Evolutionary conservation across 2,797 vertebrate species (phyloP).

Genomic region (Karalla daura): DNA sequence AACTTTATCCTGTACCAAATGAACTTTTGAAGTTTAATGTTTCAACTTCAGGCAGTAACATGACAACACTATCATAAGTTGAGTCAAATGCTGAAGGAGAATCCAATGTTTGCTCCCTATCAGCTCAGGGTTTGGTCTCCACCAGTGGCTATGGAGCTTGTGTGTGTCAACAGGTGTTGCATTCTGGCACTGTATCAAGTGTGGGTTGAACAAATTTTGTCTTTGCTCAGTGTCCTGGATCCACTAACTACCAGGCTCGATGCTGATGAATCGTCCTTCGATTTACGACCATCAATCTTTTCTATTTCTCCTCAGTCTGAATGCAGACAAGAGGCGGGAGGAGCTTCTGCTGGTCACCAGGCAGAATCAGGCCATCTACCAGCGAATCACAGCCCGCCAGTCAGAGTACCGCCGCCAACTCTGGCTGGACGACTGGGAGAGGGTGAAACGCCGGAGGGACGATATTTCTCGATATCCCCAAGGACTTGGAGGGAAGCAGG

Average conservation of each 20-base stretch:
- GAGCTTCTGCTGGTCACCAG: constrained; percentile 68
- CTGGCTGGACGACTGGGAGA: constrained; percentile 82
- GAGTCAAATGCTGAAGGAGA: not conserved
- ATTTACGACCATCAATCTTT: too few relatives aligned
- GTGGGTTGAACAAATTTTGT: not conserved
- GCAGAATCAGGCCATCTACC: constrained; percentile 82
- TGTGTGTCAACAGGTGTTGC: not conserved
- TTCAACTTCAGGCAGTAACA: not conserved
- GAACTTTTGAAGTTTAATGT: too few relatives aligned
- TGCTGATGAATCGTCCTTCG: too few relatives aligned
- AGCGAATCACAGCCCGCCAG: constrained; percentile 74
- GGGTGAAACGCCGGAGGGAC: constrained; percentile 50
- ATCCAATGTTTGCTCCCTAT: not conserved
- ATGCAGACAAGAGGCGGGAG: constrained; percentile 69
- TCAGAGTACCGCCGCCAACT: constrained; percentile 77
- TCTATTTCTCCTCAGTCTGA: constrained; percentile 71
- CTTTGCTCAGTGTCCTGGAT: too few relatives aligned
- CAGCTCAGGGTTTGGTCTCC: not conserved
- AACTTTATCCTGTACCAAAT: too few relatives aligned
- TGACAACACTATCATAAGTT: not conserved
- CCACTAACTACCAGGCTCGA: not conserved
- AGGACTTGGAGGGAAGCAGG: constrained; percentile 57
- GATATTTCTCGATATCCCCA: constrained; percentile 76
- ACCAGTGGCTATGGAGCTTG: not conserved
- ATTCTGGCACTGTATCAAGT: not conserved